A percentile compares a stretch with the other conserved stretches of the same genome.
phyloP scores from a whole-genome alignment of 2,888 invertebrate genomes.

The Harpalus rubripes region DNA sequence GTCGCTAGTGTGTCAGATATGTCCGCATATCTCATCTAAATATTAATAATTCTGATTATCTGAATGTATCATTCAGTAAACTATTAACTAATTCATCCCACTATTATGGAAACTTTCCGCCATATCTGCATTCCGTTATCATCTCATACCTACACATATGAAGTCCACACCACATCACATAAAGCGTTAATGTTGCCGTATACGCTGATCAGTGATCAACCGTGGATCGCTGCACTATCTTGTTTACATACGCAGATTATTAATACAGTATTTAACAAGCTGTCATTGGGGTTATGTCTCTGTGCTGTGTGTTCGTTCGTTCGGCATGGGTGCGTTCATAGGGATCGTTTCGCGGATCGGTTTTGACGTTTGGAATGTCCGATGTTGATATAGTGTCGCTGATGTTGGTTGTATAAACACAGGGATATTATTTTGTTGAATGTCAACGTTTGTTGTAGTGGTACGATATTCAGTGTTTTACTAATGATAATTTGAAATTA shows the following conservation, averaged over 20 bases:
- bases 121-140: slow-evolving; percentile 30
- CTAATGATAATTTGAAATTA: slow-evolving; percentile 36
- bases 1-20: too few relatives aligned
- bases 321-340: slow-evolving; percentile 8
- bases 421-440: slow-evolving; percentile 2
- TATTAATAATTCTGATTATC: background rate
- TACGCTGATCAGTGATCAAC: slow-evolving; percentile 16
- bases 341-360: slow-evolving; percentile 31
- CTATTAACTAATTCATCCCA: slow-evolving; percentile 1
- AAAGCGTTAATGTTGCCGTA: slow-evolving; percentile 54
- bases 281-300: slow-evolving; percentile 40
- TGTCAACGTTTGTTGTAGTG: slow-evolving; percentile 10
- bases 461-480: slow-evolving; percentile 10
- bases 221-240: slow-evolving; percentile 50
- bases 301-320: slow-evolving; percentile 4
- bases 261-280: slow-evolving; percentile 58
- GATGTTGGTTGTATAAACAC: slow-evolving; percentile 12
- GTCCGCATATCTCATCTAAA: too few relatives aligned
- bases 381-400: slow-evolving; percentile 13
- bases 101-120: background rate
- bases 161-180: background rate
- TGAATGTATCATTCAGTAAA: background rate
- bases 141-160: slow-evolving; percentile 39
- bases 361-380: slow-evolving; percentile 41
- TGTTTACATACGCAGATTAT: slow-evolving; percentile 58